Conservation (phyloP, 2,888 invertebrate genomes). For the Cheilosia vernalis region DNA sequence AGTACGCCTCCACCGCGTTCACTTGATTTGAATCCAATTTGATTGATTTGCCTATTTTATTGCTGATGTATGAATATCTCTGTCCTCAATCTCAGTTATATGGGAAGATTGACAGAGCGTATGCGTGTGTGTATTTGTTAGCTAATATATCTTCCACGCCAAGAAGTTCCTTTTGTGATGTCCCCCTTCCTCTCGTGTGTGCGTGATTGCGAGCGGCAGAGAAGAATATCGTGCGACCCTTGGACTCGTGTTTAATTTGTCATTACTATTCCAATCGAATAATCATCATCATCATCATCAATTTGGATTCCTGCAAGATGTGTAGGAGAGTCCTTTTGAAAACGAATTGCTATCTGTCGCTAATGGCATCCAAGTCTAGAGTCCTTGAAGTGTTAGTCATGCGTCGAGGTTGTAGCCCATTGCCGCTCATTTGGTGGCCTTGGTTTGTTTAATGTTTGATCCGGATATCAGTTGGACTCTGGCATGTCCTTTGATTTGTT, state of each 20-base stretch:
- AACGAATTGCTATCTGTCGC: conserved; percentile 70
- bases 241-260: conserved; percentile 53
- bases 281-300: conserved; percentile 19
- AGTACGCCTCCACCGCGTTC: conserved; percentile 70
- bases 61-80: conserved; percentile 65
- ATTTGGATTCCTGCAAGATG: conserved; percentile 21
- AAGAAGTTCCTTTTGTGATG: conserved; percentile 14
- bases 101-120: conserved; percentile 22
- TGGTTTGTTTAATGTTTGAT: conserved; percentile 44
- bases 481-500: conserved; percentile 17
- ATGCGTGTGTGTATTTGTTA: background rate
- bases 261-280: conserved; percentile 64
- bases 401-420: conserved; percentile 57
- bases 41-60: conserved; percentile 72
- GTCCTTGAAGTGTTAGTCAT: conserved; percentile 68
- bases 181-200: conserved; percentile 2
- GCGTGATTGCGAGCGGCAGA: conserved; percentile 4
- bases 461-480: conserved; percentile 36
- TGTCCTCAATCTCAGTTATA: conserved; percentile 43
- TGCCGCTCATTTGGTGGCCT: conserved; percentile 71
- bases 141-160: conserved; percentile 4
- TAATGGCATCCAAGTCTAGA: conserved; percentile 56
- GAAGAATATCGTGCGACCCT: conserved; percentile 28
- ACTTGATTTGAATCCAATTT: conserved; percentile 74
- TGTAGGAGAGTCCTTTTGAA: conserved; percentile 25